Base-by-base conservation (phyloP, 2,888 invertebrate genomes). In the Heliconius aoede region DNA sequence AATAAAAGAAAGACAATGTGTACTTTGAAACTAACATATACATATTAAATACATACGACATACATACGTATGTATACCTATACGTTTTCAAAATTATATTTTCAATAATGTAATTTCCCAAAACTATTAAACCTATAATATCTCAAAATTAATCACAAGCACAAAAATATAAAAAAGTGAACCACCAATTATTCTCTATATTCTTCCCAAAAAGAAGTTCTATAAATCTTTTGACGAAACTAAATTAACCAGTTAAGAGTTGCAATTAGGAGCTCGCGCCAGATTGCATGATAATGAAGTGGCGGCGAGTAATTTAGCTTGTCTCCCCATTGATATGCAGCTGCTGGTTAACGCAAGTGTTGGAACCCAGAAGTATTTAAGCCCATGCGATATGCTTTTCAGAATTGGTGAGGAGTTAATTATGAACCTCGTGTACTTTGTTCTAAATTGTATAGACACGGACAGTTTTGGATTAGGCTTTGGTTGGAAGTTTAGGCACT, bases 201-300 rank as follows among this genome's bases (percentile, higher is more conserved):
- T 60, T 15, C 15, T 60, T 26, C 13, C 15, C 15, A 7, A 40
- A 30, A 68, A 40, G 15, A 11, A 60, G 60, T 60, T 74, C 60
- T 21, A 64, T 60, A 60, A 67, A 58, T 40, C 58, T n/a, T 65
- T 28, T 46, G 40, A 58, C 68, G 60, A 69, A 75, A 75, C 26
- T 7, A 60, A 71, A 75, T 75, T 71, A 28, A 36, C 51, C 71
- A 61, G 71, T 62, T 71, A 55, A 32, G 69, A 75, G 32, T 71
- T 61, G 68, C 74, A 71, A 75, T 75, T 75, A 75, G 71, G 71
- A 71, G 71, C 75, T 71, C 64, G 75, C 69, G 64, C 75, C 64
- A 64, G 71, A 75, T 75, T 75, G 75, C 75, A 75, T 75, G 75
- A 71, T 75, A 75, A 75, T 71, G 75, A 71, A 71, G 75, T 69